Evolutionary conservation across 2,113 vertebrate species (phyloP), one percentile per base, ranked within the genome.

Genomic region (Calyptomena viridis): DNA sequence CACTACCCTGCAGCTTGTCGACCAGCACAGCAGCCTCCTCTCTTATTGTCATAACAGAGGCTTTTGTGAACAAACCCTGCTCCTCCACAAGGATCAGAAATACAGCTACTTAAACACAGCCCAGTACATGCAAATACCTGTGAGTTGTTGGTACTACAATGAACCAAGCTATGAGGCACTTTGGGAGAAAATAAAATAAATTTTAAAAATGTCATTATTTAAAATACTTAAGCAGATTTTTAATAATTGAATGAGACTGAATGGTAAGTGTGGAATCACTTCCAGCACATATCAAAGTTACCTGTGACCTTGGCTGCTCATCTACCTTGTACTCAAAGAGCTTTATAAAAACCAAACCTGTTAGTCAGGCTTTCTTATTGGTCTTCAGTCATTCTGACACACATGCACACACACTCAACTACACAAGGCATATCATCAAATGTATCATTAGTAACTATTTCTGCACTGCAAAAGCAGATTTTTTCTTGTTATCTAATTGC

Each of bases 91-190:
- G 23, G 21, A 62, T 31, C 27, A 78, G 63, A 87, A 86, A 80
- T 6, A 68, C 0, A 0, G 33, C 30, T 47, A n/a, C 1, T 1
- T 35, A 64, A 91, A 77, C 19, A 63, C 27, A 64, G 52, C 8
- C 42, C 55, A 77, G 49, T 40, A 76, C 42, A 16, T 23, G 55
- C 3, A 71, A 40, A 33, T 46, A 73, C 7, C 24, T 53, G 35
- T 1, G 25, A 68, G 44, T 3, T 64, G 11, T 20, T 37, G 56
- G 49, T 17, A 68, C 12, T 42, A 81, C 60, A 69, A 86, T 17
- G 16, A 80, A 59, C n/a, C 18, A 67, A 46, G 25, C 37, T 42
- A 49, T 4, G 9, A 52, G 39, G 50, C 44, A 60, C n/a, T 49
- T 49, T 3, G 23, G 6, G 8, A 4, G 5, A 11, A 59, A 50